phyloP scores from a whole-genome alignment of 2,888 invertebrate genomes.

The Timema cristinae region DNA sequence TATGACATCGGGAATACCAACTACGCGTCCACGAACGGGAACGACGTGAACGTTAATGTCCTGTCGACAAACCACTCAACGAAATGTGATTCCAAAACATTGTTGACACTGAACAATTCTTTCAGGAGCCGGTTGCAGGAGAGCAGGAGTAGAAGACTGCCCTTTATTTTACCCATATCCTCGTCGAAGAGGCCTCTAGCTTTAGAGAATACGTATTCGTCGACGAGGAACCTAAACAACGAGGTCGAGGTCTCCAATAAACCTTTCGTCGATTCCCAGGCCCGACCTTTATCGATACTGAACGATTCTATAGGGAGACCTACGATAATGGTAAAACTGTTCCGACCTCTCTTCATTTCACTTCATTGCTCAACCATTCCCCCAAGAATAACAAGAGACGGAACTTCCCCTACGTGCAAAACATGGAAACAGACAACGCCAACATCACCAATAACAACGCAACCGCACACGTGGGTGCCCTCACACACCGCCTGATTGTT shows the following conservation, averaged over 20 bases:
- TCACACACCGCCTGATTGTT: not conserved
- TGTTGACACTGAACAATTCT: not conserved
- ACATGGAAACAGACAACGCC: not conserved
- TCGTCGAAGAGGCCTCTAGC: not conserved
- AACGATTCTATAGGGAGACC: not conserved
- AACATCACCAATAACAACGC: not conserved
- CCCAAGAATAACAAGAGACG: constrained; percentile 9
- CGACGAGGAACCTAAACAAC: constrained; percentile 11
- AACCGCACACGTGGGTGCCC: not conserved
- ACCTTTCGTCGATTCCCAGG: not conserved
- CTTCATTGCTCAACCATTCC: not conserved
- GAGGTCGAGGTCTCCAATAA: not conserved
- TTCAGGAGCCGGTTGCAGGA: constrained; percentile 8
- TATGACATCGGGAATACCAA: constrained; percentile 1
- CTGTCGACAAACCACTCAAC: constrained; percentile 1
- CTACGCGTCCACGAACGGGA: not conserved
- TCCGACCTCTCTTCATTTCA: not conserved
- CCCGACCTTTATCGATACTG: not conserved
- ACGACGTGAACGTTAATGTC: constrained; percentile 7
- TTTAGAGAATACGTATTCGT: not conserved
- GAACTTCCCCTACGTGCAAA: not conserved
- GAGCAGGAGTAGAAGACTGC: not conserved
- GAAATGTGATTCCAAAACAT: constrained; percentile 4
- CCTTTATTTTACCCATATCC: not conserved
- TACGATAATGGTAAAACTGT: not conserved